Percentiles rank a stretch among this genome's conserved stretches.
phyloP scores from a whole-genome alignment of 2,797 vertebrate species.

The Myotis planiceps region DNA sequence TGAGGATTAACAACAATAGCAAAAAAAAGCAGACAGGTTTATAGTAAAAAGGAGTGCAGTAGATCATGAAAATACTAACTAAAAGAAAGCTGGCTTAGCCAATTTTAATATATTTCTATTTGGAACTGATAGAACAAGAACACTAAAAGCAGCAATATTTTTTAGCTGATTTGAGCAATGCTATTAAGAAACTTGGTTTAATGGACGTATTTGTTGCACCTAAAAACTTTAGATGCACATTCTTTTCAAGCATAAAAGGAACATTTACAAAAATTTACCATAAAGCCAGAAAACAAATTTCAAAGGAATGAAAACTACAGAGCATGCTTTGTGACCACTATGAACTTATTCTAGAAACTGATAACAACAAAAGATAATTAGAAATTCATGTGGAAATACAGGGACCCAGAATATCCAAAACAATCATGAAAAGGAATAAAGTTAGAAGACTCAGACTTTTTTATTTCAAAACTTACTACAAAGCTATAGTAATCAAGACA shows the following conservation, averaged over 20 bases:
- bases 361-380: not conserved
- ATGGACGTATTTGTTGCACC: not conserved
- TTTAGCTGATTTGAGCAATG: not conserved
- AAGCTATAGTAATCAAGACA: not conserved
- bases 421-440: not conserved
- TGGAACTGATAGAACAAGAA: not conserved
- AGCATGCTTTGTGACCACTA: not conserved
- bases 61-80: not conserved
- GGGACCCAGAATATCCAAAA: not conserved
- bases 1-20: too few species aligned
- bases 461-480: not conserved
- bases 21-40: too few species aligned
- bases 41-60: not conserved
- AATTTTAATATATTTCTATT: not conserved
- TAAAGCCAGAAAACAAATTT: not conserved
- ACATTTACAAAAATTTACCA: not conserved
- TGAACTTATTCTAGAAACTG: not conserved
- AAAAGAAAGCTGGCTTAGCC: slow-evolving; percentile 7
- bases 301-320: not conserved
- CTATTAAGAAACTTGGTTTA: not conserved
- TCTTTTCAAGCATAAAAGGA: not conserved
- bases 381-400: not conserved
- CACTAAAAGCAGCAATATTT: not conserved
- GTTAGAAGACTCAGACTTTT: not conserved
- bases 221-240: not conserved